phyloP scores from a whole-genome alignment of 2,888 invertebrate species.

The Ophraella communa region DNA sequence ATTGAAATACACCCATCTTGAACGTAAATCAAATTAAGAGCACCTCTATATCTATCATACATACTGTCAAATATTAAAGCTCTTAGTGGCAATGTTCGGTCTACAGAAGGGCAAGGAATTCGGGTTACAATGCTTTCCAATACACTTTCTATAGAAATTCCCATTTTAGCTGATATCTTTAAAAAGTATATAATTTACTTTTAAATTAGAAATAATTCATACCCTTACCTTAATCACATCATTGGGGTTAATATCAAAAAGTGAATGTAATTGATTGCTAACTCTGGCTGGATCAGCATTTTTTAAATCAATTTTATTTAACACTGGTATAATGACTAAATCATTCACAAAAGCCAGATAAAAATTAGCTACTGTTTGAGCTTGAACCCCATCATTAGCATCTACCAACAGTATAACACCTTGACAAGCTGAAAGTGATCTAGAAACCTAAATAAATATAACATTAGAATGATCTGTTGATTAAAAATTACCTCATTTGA shows the following conservation, averaged over 20 bases:
- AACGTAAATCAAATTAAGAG: slow-evolving; percentile 78
- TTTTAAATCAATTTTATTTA: slow-evolving; percentile 97
- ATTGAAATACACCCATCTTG: slow-evolving; percentile 75
- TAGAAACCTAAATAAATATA: slow-evolving; percentile 66
- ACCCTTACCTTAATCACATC: slow-evolving; percentile 73
- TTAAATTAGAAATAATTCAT: background rate
- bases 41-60: slow-evolving; percentile 88
- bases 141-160: slow-evolving; percentile 80
- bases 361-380: slow-evolving; percentile 97
- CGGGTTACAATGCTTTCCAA: slow-evolving; percentile 78
- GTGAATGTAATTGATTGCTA: slow-evolving; percentile 74
- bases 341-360: slow-evolving; percentile 86
- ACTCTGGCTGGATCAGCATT: slow-evolving; percentile 87
- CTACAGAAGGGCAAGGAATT: slow-evolving; percentile 76
- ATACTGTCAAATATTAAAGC: slow-evolving; percentile 93
- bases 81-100: slow-evolving; percentile 69
- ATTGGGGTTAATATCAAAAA: slow-evolving; percentile 81
- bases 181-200: slow-evolving; percentile 1
- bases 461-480: background rate
- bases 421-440: slow-evolving; percentile 92
- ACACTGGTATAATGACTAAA: slow-evolving; percentile 84
- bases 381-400: slow-evolving; percentile 95
- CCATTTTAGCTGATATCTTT: slow-evolving; percentile 88
- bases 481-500: slow-evolving; percentile 79
- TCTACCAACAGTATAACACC: slow-evolving; percentile 94